These are phyloP conservation scores for Gymnocephalus cernua DNA, from an alignment of 2,113 vertebrate genomes.

Conservation along the genomic window DNA sequence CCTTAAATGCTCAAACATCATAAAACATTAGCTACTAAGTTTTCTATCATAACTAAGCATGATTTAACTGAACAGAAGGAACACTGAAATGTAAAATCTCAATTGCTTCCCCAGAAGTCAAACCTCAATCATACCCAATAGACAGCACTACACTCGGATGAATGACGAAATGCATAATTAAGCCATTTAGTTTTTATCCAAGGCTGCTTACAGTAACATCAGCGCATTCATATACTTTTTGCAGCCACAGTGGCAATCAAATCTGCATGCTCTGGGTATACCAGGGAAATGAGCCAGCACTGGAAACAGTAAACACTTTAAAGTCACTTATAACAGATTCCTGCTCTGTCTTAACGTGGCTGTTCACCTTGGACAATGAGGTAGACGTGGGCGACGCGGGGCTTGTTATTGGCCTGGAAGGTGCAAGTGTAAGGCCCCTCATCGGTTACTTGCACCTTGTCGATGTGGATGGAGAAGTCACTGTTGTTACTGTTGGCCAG, in stretches of 20 bases:
- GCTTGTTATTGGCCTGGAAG: conserved; percentile 91
- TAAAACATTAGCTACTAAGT: conserved; percentile 6
- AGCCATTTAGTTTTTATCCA: conserved; percentile 46
- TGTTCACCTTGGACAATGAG: conserved; percentile 93
- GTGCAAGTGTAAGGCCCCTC: conserved; percentile 94
- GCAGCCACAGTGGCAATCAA: conserved; percentile 9
- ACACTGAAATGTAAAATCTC: conserved; percentile 24
- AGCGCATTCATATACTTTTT: conserved; percentile 17
- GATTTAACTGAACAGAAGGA: conserved; percentile 21
- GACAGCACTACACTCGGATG: conserved; percentile 34
- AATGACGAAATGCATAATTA: conserved; percentile 56
- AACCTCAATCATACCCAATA: conserved; percentile 53
- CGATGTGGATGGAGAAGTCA: conserved; percentile 92
- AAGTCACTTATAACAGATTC: background rate
- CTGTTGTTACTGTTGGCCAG: conserved; percentile 89
- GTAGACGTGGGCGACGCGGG: conserved; percentile 90
- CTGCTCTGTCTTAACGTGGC: background rate
- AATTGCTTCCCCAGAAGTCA: conserved; percentile 50
- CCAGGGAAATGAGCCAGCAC: conserved; percentile 5
- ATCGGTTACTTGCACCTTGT: conserved; percentile 87
- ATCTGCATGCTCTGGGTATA: conserved; percentile 11
- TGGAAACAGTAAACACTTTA: background rate
- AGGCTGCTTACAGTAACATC: conserved; percentile 19
- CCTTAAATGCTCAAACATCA: conserved; percentile 25
- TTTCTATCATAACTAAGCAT: conserved; percentile 6